Conservation (phyloP, 2,113 vertebrate genomes). For the Antennarius striatus region DNA sequence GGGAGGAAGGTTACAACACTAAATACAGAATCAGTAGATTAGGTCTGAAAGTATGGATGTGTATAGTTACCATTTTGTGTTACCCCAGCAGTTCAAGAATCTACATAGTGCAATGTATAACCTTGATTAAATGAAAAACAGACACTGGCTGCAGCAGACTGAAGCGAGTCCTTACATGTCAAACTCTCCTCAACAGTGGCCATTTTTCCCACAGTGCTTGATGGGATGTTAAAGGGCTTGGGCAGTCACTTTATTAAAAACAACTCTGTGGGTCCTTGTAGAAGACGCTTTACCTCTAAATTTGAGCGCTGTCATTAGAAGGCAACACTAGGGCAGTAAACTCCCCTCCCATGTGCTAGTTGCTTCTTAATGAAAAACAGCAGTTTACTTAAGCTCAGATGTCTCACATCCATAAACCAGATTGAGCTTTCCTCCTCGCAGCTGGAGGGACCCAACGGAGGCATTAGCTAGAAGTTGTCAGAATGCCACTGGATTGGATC, state of each 20-base stretch:
- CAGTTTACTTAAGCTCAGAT: slow-evolving; percentile 21
- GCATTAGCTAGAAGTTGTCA: slow-evolving; percentile 29
- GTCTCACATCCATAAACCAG: slow-evolving; percentile 36
- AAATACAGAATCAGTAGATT: too few species aligned
- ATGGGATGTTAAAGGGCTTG: slow-evolving; percentile 24
- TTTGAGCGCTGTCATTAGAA: slow-evolving; percentile 32
- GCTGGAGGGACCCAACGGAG: slow-evolving; percentile 20
- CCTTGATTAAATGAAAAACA: neutral
- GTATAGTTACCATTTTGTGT: too few species aligned
- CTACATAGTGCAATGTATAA: neutral
- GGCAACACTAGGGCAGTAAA: slow-evolving; percentile 10
- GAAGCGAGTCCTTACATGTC: slow-evolving; percentile 16
- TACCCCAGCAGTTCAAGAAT: neutral
- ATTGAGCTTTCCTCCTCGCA: slow-evolving; percentile 26
- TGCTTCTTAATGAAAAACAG: slow-evolving; percentile 48
- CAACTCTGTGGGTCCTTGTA: slow-evolving; percentile 12
- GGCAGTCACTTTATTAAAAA: slow-evolving; percentile 46
- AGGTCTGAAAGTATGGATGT: too few species aligned
- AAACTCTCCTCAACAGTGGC: slow-evolving; percentile 3
- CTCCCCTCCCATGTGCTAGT: slow-evolving; percentile 7
- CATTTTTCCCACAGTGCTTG: slow-evolving; percentile 19
- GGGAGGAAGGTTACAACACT: too few species aligned
- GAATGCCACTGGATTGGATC: slow-evolving; percentile 36
- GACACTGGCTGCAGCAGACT: neutral
- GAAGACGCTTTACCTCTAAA: slow-evolving; percentile 27